Conservation (phyloP, 2,888 invertebrate genomes). For the Alcis repandata region DNA sequence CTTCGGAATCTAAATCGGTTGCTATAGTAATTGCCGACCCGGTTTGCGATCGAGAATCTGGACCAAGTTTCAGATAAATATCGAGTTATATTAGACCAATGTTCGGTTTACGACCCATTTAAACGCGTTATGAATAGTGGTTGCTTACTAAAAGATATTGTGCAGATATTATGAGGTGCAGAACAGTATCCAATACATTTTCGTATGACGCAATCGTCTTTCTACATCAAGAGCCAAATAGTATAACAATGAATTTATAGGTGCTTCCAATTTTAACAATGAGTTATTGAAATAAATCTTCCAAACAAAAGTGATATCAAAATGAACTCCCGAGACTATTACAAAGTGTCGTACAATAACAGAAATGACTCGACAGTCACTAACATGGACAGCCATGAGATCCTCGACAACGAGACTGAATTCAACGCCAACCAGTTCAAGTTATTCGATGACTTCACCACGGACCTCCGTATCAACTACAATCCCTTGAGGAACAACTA, state of each 20-base stretch:
- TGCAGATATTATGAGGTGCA: constrained; percentile 45
- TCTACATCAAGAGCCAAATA: constrained; percentile 39
- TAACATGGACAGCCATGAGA: constrained; percentile 61
- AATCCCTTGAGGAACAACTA: constrained; percentile 71
- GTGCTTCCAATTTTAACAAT: constrained; percentile 50
- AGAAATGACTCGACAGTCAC: constrained; percentile 60
- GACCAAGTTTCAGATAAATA: constrained; percentile 47
- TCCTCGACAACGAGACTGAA: constrained; percentile 80
- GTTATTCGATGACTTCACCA: constrained; percentile 81
- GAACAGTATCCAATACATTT: constrained; percentile 71
- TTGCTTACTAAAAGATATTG: constrained; percentile 19
- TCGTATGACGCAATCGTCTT: constrained; percentile 56
- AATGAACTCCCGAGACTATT: constrained; percentile 79
- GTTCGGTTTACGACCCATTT: constrained; percentile 34
- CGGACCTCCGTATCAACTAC: constrained; percentile 77
- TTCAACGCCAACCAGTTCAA: constrained; percentile 84
- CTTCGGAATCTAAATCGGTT: constrained; percentile 64
- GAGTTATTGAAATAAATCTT: constrained; percentile 41
- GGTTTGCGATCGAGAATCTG: constrained; percentile 56
- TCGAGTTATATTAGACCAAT: constrained; percentile 31
- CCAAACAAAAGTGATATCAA: constrained; percentile 47
- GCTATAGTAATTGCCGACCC: constrained; percentile 64
- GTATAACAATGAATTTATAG: constrained; percentile 41
- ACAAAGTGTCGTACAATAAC: constrained; percentile 74
- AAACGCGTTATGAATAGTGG: constrained; percentile 32